These are phyloP conservation scores for Ambastaia sidthimunki DNA, from an alignment of 2,797 vertebrate species.

Conservation along the genomic window DNA sequence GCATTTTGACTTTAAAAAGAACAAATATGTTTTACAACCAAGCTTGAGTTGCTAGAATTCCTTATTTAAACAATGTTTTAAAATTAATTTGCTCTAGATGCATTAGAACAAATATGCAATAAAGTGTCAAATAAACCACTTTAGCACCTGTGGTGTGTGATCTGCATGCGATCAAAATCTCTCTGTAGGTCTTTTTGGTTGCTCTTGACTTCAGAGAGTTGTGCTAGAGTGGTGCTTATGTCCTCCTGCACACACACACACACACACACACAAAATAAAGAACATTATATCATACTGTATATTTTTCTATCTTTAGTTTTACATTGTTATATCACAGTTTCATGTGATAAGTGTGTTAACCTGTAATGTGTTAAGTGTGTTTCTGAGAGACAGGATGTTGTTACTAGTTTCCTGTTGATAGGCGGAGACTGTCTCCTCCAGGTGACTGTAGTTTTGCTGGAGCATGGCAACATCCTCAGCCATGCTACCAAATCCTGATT, in stretches of 20 bases:
- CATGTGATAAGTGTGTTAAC: conserved; percentile 64
- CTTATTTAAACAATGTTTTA: too few species aligned
- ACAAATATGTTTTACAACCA: too few species aligned
- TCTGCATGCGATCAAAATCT: conserved; percentile 85
- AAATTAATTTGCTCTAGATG: neutral
- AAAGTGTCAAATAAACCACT: too few species aligned
- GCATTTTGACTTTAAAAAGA: too few species aligned
- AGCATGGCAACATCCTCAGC: conserved; percentile 87
- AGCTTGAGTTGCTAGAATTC: too few species aligned
- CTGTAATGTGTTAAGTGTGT: conserved; percentile 93
- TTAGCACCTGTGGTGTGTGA: conserved; percentile 72
- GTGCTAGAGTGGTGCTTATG: conserved; percentile 85
- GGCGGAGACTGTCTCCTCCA: conserved; percentile 90
- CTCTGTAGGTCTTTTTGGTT: conserved; percentile 89
- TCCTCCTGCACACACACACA: conserved; percentile 83
- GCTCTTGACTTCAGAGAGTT: conserved; percentile 88
- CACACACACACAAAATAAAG: neutral
- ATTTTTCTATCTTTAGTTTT: too few species aligned
- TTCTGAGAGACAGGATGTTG: conserved; percentile 92
- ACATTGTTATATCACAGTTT: neutral
- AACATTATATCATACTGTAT: too few species aligned
- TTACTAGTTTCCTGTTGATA: conserved; percentile 89
- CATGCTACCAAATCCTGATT: conserved; percentile 86
- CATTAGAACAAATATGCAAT: neutral
- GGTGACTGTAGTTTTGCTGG: conserved; percentile 84